These are phyloP conservation scores for Notolepis coatsorum DNA, from an alignment of 2,797 vertebrate species.

Conservation along the genomic window DNA sequence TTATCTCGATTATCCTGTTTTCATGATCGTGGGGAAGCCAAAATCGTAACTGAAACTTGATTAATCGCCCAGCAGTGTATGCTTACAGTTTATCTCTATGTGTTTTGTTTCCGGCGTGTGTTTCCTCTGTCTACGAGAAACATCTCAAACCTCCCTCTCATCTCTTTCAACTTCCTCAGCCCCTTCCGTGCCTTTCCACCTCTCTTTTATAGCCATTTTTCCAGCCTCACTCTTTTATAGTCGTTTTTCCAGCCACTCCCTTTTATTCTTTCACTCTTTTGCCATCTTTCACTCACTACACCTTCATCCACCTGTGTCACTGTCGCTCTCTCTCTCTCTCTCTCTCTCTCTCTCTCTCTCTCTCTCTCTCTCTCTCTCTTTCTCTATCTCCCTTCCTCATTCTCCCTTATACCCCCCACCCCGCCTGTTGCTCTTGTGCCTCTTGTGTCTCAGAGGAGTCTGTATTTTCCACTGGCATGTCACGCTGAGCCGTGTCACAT, in stretches of 20 bases:
- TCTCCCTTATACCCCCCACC: neutral
- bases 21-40: too few relatives aligned
- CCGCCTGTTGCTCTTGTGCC: slow-evolving; percentile 28
- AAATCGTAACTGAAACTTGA: too few relatives aligned
- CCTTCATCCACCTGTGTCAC: slow-evolving; percentile 30
- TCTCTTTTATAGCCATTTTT: neutral
- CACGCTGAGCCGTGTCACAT: slow-evolving; percentile 65
- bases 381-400: neutral
- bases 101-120: too few relatives aligned
- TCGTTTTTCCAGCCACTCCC: slow-evolving; percentile 20
- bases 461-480: slow-evolving; percentile 52
- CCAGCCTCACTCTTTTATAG: slow-evolving; percentile 21
- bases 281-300: slow-evolving; percentile 14
- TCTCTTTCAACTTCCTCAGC: neutral
- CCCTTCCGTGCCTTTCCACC: neutral
- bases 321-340: slow-evolving; percentile 32
- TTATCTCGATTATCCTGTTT: too few relatives aligned
- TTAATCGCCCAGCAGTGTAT: too few relatives aligned
- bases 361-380: neutral
- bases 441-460: slow-evolving; percentile 45
- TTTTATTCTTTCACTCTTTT: neutral
- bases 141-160: neutral
- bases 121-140: too few relatives aligned
- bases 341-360: slow-evolving; percentile 27
- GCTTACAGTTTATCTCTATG: too few relatives aligned